Evolutionary conservation across 2,888 invertebrate species (phyloP).

Genomic region (Therioaphis trifolii): DNA sequence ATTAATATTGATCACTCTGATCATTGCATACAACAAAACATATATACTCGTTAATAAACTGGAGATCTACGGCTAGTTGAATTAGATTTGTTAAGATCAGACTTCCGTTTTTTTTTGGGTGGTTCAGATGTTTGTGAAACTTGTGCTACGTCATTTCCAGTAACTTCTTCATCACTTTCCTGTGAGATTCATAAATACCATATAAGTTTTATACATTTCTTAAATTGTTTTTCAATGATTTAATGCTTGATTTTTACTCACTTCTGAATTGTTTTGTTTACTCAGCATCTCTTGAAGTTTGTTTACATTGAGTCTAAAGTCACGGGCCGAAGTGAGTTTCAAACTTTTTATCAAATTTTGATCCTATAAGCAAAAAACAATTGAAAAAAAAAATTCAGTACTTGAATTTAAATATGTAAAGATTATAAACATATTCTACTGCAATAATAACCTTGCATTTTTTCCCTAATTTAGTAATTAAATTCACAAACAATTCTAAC

Average conservation of each 20-base stretch:
- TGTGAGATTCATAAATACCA: not conserved
- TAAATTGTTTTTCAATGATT: not conserved
- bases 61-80: not conserved
- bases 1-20: not conserved
- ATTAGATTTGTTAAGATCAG: not conserved
- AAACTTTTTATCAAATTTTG: constrained; percentile 70
- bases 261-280: constrained; percentile 66
- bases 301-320: constrained; percentile 74
- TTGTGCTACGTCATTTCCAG: not conserved
- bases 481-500: constrained; percentile 73
- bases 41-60: not conserved
- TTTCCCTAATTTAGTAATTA: constrained; percentile 66
- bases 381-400: too few species aligned
- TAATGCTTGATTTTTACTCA: constrained; percentile 48
- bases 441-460: constrained; percentile 66
- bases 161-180: constrained; percentile 13
- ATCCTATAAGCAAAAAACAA: constrained; percentile 64
- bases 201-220: not conserved
- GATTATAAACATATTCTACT: not conserved
- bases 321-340: constrained; percentile 75
- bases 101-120: constrained; percentile 17
- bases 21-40: not conserved
- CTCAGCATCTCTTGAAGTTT: constrained; percentile 73
- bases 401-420: too few species aligned
- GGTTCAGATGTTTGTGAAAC: not conserved